Conservation (phyloP, 2,113 vertebrate genomes). For the Elgaria multicarinata region DNA sequence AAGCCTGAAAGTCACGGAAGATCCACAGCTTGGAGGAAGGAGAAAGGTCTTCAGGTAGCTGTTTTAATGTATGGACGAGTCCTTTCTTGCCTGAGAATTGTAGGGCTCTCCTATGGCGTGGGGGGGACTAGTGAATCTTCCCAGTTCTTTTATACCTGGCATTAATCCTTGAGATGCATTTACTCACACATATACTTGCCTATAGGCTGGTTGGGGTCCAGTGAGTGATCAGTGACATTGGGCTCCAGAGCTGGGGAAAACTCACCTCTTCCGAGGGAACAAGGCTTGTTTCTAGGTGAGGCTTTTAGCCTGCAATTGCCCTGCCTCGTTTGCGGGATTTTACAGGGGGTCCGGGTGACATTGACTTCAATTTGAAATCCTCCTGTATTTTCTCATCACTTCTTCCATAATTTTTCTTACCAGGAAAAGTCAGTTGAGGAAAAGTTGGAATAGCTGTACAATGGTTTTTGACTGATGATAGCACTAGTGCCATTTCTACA, state of each 20-base stretch:
- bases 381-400: too few relatives aligned
- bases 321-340: too few relatives aligned
- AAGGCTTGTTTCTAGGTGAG: background rate
- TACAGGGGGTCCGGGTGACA: too few relatives aligned
- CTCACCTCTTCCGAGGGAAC: background rate
- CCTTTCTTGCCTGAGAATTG: background rate
- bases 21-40: background rate
- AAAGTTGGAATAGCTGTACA: too few relatives aligned
- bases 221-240: too few relatives aligned
- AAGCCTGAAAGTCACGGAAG: background rate
- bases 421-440: too few relatives aligned
- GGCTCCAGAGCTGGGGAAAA: background rate
- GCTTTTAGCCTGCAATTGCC: too few relatives aligned
- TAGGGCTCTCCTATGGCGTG: background rate
- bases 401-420: too few relatives aligned
- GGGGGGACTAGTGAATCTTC: background rate
- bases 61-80: background rate
- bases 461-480: too few relatives aligned
- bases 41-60: background rate
- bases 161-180: background rate
- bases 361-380: too few relatives aligned
- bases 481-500: too few relatives aligned
- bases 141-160: background rate
- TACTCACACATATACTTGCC: too few relatives aligned
- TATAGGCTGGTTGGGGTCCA: background rate